Base-by-base conservation (phyloP, 2,888 invertebrate species). In the Drosophila mayaguana region DNA sequence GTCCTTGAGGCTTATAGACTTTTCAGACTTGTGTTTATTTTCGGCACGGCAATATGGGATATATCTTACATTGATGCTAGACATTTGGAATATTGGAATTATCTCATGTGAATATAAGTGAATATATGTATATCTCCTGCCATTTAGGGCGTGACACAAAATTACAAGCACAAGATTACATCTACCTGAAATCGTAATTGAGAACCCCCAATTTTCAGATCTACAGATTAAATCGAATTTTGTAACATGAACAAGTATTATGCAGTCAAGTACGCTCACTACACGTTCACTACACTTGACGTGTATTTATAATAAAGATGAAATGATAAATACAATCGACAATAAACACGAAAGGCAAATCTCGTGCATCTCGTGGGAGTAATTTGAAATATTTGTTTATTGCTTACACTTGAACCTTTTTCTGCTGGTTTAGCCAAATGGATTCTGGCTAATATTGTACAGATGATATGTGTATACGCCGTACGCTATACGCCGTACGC, bases 361-460 rank as follows among this genome's bases (percentile, higher is more conserved):
- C 28, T 20, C 51, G 20, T 63, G 48, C 45, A 64, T 78, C 72
- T 75, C 72, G 34, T 43, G 67, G 72, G 78, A 72, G 43, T 78
- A 75, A 78, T 78, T 72, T 67, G 60, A 78, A 75, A 65, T 61
- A 65, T 67, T 57, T 65, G 70, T 71, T 78, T 78, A 34, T 34
- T 51, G 51, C 34, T 34, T 51, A 34, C 34, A 32, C 34, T 51
- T 34, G 51, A 51, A 50, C 48, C 48, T 18, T 50, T 50, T 48
- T 50, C 18, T 32, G 40, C 32, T 34, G 51, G 18, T 20, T 51
- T 36, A 59, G 25, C 50, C 25, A 50, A 51, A 50, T 25, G 34
- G 59, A 12, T 25, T 71, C 43, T 53, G 48, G 48, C 48, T 50
- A 50, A 50, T 50, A 50, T 32, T 50, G 32, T 32, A 12, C 48